phyloP scores from a whole-genome alignment of 2,113 vertebrate species.

The Plectropomus leopardus region DNA sequence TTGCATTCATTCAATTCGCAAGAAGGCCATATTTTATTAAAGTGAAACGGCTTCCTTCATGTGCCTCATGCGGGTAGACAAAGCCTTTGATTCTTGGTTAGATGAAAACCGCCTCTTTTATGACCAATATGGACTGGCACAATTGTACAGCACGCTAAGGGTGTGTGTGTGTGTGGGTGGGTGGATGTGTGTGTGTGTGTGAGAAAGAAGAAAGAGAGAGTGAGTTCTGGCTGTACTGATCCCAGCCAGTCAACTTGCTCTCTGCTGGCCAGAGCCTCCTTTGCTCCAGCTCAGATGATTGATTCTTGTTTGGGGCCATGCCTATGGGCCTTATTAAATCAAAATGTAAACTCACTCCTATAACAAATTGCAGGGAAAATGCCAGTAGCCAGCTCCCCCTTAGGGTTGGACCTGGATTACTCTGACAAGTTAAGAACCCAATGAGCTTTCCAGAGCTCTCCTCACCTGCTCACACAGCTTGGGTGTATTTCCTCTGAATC shows the following conservation, averaged over 20 bases:
- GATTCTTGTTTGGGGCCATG: constrained; percentile 81
- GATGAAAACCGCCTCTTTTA: constrained; percentile 64
- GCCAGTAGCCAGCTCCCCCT: constrained; percentile 68
- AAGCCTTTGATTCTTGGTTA: constrained; percentile 71
- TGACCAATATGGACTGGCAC: constrained; percentile 34
- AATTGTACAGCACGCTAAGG: constrained; percentile 13
- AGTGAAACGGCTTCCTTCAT: constrained; percentile 62
- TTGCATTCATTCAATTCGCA: constrained; percentile 76
- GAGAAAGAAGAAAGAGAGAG: constrained; percentile 20
- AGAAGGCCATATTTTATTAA: constrained; percentile 76
- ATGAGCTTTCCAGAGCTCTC: constrained; percentile 58
- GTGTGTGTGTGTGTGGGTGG: neutral
- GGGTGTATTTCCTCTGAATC: constrained; percentile 38
- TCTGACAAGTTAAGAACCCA: constrained; percentile 77
- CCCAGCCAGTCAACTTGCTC: constrained; percentile 49
- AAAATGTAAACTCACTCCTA: constrained; percentile 82
- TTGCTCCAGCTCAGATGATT: constrained; percentile 73
- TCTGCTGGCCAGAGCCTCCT: constrained; percentile 63
- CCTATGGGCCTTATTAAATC: constrained; percentile 84
- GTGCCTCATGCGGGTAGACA: constrained; percentile 62
- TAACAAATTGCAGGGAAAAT: constrained; percentile 82
- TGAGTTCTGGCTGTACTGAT: constrained; percentile 45
- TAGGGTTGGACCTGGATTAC: constrained; percentile 70
- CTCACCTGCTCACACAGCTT: constrained; percentile 47
- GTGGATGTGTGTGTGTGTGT: neutral